These are phyloP conservation scores for Hemithea aestivaria DNA, from an alignment of 2,888 invertebrate species.

Conservation along the genomic window DNA sequence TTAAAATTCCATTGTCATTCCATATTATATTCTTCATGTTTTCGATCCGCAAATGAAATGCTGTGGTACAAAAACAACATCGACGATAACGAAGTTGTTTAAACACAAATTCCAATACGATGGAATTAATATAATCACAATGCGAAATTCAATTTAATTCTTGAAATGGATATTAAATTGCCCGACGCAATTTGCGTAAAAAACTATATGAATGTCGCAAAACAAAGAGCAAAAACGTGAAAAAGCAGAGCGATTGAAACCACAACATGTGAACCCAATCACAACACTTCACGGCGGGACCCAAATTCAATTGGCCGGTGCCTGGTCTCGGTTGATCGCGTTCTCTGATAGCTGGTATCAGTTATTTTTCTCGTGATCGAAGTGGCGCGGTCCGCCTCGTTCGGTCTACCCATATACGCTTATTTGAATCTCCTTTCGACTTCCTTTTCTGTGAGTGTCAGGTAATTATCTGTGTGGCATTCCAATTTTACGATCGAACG, in stretches of 20 bases:
- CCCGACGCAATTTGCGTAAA: too few relatives aligned
- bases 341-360: constrained; percentile 54
- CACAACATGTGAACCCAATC: constrained; percentile 27
- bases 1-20: constrained; percentile 19
- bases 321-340: constrained; percentile 56
- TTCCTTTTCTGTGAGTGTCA: constrained; percentile 79
- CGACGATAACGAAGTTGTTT: constrained; percentile 14
- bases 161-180: too few relatives aligned
- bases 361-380: constrained; percentile 60
- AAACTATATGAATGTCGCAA: too few relatives aligned
- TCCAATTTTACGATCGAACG: constrained; percentile 79
- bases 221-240: constrained; percentile 17
- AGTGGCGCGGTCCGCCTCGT: constrained; percentile 42
- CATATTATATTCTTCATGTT: constrained; percentile 24
- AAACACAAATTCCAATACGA: constrained; percentile 20
- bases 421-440: constrained; percentile 75
- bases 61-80: constrained; percentile 25
- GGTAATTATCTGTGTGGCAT: constrained; percentile 80
- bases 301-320: constrained; percentile 57
- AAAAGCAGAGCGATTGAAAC: constrained; percentile 20
- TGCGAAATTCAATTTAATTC: too few relatives aligned
- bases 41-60: constrained; percentile 19
- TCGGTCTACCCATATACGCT: constrained; percentile 68
- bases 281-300: constrained; percentile 31
- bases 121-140: constrained; percentile 13